A percentile compares a stretch with the other conserved stretches of the same genome.
These are phyloP conservation scores for Corticium candelabrum DNA, from an alignment of 37 sponge, comb jelly and placozoan genomes.

Conservation along the genomic window DNA sequence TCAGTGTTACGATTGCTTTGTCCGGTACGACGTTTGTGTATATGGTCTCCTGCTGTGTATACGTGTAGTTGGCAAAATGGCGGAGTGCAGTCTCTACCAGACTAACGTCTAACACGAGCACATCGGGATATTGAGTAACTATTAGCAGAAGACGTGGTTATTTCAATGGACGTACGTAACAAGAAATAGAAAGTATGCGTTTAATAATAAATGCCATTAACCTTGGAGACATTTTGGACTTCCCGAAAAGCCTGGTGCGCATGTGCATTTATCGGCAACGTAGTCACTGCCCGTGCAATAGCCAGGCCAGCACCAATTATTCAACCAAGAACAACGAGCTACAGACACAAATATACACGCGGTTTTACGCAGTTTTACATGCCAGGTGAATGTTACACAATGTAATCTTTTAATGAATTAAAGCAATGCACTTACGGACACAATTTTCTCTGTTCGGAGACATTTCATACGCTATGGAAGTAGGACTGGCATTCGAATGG, in stretches of 20 bases:
- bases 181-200: too few relatives aligned
- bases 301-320: slow-evolving; percentile 3
- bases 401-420: background rate
- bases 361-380: too few relatives aligned
- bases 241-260: background rate
- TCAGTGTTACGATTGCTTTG: background rate
- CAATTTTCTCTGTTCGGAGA: background rate
- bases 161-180: too few relatives aligned
- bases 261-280: background rate
- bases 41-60: background rate
- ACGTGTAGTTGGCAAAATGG: background rate
- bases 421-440: background rate
- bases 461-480: background rate
- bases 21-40: background rate
- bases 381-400: background rate
- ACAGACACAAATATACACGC: background rate
- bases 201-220: too few relatives aligned
- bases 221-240: background rate
- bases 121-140: background rate
- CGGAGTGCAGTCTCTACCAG: background rate
- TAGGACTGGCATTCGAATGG: background rate
- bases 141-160: too few relatives aligned
- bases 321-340: background rate
- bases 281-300: background rate
- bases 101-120: background rate